Base-by-base conservation (phyloP, 2,113 vertebrate species). In the Bubalus kerabau region DNA sequence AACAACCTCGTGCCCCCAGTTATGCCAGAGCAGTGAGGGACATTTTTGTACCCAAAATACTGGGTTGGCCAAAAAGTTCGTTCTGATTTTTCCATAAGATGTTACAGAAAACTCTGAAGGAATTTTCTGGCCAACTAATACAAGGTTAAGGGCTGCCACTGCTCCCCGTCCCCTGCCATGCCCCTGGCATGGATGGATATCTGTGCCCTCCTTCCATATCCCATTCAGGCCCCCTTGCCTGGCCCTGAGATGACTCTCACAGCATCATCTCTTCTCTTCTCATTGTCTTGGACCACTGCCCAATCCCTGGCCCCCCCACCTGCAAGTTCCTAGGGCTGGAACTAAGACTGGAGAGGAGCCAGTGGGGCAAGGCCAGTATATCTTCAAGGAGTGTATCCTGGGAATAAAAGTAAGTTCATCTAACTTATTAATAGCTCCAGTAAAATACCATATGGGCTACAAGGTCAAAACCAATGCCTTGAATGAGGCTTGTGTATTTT, bases 391-490 rank as follows among this genome's bases (percentile, higher is more conserved):
- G 56, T 91, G 26, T 76, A 86, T 52, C 71, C 67, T 91, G 59
- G 85, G 48, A 83, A 97, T 57, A 67, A 97, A 93, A 76, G 81
- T 81, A 96, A 88, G 82, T 87, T 89, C 87, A 60, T 96, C 93
- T 93, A 93, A 96, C 71, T 91, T 96, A 94, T 82, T 96, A 95
- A 90, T 93, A 96, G 67, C 30, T 50, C 92, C 56, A 62, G 19
- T 56, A 93, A 97, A 97, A 86, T 64, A 32, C 12, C 43, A 97
- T 62, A 71, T 91, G 56, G 71, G 21, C 52, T 88, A 60, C n/a
- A 93, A 95, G 88, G 76, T 86, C 54, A 91, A 94, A 95, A 50
- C 23, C 59, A 91, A 85, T 60, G 64, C 6, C n/a, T 93, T 83
- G 87, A 90, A 89, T 57, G 84, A 92, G 46, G 30, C 78, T 95